phyloP scores from a whole-genome alignment of 2,888 invertebrate genomes.

The Drosophila pseudotalamancana region DNA sequence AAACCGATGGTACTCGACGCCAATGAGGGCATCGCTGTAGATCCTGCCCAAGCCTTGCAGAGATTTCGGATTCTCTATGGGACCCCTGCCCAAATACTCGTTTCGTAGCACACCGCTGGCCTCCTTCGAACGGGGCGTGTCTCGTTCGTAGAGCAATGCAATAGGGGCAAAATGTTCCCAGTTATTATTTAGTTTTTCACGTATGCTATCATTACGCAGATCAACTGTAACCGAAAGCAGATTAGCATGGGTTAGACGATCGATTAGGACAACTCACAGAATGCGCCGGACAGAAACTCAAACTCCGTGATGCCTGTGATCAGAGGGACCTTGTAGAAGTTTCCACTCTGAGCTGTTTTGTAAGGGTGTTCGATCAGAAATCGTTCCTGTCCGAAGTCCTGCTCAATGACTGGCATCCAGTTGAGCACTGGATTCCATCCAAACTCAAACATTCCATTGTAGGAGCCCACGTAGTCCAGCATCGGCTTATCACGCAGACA shows the following conservation, averaged over 20 bases:
- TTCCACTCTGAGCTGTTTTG: conserved; percentile 85
- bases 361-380: conserved; percentile 87
- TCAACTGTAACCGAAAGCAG: conserved; percentile 61
- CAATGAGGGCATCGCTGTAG: conserved; percentile 86
- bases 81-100: conserved; percentile 65
- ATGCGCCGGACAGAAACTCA: conserved; percentile 87
- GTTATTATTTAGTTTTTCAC: conserved; percentile 70
- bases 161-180: conserved; percentile 76
- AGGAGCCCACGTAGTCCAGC: conserved; percentile 71
- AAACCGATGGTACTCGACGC: conserved; percentile 86
- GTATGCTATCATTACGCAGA: conserved; percentile 85
- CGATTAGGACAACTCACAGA: conserved; percentile 74
- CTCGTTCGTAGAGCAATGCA: conserved; percentile 82
- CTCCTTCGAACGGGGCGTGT: conserved; percentile 79
- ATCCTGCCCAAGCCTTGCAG: conserved; percentile 79
- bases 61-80: conserved; percentile 47
- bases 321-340: conserved; percentile 87
- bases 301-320: conserved; percentile 88
- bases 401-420: conserved; percentile 88
- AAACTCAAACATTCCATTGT: conserved; percentile 78
- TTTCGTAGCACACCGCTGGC: conserved; percentile 65
- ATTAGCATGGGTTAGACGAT: neutral
- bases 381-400: conserved; percentile 87
- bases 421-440: conserved; percentile 81
- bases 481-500: conserved; percentile 85